Evolutionary conservation across 2,113 vertebrate genomes (phyloP), one percentile per base, ranked within the genome.

Genomic region (Centropristis striata): DNA sequence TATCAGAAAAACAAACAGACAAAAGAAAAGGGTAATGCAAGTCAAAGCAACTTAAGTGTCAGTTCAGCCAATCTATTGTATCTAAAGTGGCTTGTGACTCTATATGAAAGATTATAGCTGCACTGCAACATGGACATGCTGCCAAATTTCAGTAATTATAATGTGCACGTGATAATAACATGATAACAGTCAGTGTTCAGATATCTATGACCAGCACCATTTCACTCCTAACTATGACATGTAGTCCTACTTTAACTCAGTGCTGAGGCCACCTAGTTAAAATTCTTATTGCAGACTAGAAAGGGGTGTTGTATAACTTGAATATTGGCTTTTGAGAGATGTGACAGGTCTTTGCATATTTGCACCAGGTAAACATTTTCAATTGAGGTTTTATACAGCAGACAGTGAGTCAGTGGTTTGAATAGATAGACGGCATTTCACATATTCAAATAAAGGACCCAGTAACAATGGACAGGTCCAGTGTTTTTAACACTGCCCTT

Each of bases 371-470:
- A 7, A 65, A 32, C 8, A 15, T 49, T 32, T n/a, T 47, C 27
- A 32, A 28, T 4, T 14, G 44, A 8, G 0, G 1, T 67, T 51
- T 59, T 51, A 39, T n/a, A 67, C 47, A 39, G 49, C 47, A 23
- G 36, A 27, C 21, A 9, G 15, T 20, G 15, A 61, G 39, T 42
- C 41, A 1, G 5, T 20, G n/a, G 6, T 71, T 23, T 46, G 15
- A 74, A 28, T 50, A 1, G 28, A 73, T 50, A 37, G 20, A 21
- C 39, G n/a, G 4, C 46, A 27, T 36, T 73, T 41, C 4, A 14
- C 49, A 10, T 50, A 15, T 20, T 64, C 15, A 58, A 49, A 6
- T 70, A 73, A 71, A 70, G 67, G 69, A 87, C 78, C 57, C 18
- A 72, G 53, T 37, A 73, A 42, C 1, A 32, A 37, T 41, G 53